Evolutionary conservation across 2,113 vertebrate species (phyloP), one percentile per base, ranked within the genome.

Genomic region (Cololabis saira): DNA sequence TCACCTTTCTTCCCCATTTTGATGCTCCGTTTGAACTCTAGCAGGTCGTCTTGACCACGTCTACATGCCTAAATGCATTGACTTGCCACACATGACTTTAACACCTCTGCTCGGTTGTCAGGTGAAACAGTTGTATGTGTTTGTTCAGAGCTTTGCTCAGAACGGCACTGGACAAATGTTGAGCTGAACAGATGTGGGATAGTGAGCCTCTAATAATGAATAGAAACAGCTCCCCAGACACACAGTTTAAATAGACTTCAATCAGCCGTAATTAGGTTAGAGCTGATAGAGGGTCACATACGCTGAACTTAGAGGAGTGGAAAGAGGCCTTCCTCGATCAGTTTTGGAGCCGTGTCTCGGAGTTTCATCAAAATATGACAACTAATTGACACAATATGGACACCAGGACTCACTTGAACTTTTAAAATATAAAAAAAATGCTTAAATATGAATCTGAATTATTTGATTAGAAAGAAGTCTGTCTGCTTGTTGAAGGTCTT

Each of bases 211-310:
- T 15, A 61, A 75, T 68, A 68, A n/a, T 30, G 62, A 63, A 55
- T 52, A 47, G 47, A 78, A 63, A 63, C 76, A 52, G 61, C 15
- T 84, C 89, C 81, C 81, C 41, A 51, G 87, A 76, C 21, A 3
- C 71, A 3, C 15, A 9, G 43, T 76, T 78, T 81, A 89, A 90
- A 87, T 89, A 89, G 83, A 85, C 78, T 76, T 78, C 63, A 85
- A 86, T 88, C 78, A 83, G 51, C 42, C 6, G 71, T n/a, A 90
- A 83, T 78, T 65, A 78, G 89, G 87, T 85, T 84, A 76, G 27
- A 52, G 70, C 69, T 68, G 84, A 78, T 72, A 68, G 71, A 64
- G 69, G 72, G 64, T 54, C 82, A 65, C 59, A 54, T 61, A 42
- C 1, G 9, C 21, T 22, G 51, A 63, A 18, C 61, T 1, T 33